These are phyloP conservation scores for Cotesia congregata DNA, from an alignment of 2,888 invertebrate species.

Conservation along the genomic window DNA sequence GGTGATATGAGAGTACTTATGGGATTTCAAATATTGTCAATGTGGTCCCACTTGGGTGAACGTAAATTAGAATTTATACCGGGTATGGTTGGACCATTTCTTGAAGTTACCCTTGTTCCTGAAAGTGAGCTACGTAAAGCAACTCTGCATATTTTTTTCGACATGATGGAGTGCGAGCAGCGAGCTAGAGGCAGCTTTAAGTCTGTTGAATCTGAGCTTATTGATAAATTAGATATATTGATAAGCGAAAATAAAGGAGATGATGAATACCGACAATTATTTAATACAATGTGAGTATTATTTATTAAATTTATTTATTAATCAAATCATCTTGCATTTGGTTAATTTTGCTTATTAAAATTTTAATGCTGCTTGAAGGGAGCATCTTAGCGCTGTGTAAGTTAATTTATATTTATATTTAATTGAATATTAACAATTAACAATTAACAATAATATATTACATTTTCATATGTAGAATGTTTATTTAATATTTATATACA, in stretches of 20 bases:
- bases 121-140: constrained; percentile 88
- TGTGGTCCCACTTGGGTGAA: constrained; percentile 91
- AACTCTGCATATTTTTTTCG: constrained; percentile 92
- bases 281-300: constrained; percentile 92
- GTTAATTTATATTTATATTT: constrained; percentile 71
- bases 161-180: constrained; percentile 95
- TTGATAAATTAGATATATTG: constrained; percentile 92
- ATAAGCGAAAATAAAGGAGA: constrained; percentile 96
- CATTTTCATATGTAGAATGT: no score
- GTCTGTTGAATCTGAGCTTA: constrained; percentile 92
- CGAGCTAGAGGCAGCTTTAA: constrained; percentile 87
- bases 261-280: constrained; percentile 92
- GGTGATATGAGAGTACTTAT: constrained; percentile 93
- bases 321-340: not conserved
- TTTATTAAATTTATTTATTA: constrained; percentile 23
- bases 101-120: constrained; percentile 93
- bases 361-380: constrained; percentile 75
- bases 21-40: constrained; percentile 91
- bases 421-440: no score
- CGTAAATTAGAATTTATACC: constrained; percentile 92
- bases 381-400: constrained; percentile 94
- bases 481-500: no score
- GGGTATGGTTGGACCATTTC: constrained; percentile 92
- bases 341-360: constrained; percentile 24
- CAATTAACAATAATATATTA: no score